These are phyloP conservation scores for Polypterus senegalus DNA, from an alignment of 2,113 vertebrate species.

Conservation along the genomic window DNA sequence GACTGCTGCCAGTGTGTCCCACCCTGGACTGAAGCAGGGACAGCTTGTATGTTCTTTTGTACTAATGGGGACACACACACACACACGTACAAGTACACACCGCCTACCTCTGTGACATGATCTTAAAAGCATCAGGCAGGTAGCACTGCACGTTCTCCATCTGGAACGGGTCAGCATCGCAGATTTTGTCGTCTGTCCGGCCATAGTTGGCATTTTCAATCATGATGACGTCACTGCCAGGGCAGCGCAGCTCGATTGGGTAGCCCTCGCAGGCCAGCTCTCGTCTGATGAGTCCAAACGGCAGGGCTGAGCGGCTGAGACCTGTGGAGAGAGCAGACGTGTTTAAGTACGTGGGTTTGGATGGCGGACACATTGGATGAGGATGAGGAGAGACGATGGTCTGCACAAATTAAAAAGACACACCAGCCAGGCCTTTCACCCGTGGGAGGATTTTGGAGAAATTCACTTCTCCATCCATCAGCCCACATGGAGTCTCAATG, in stretches of 20 bases:
- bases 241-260: slow-evolving; percentile 85
- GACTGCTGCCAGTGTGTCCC: too few relatives aligned
- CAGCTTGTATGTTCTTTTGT: neutral
- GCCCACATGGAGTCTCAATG: too few relatives aligned
- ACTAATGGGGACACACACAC: too few relatives aligned
- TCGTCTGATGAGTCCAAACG: slow-evolving; percentile 77
- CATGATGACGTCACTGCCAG: slow-evolving; percentile 86
- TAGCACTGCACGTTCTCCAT: slow-evolving; percentile 93
- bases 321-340: slow-evolving; percentile 36
- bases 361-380: neutral
- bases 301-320: slow-evolving; percentile 76
- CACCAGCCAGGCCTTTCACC: neutral
- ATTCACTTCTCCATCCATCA: too few relatives aligned
- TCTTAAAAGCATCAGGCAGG: slow-evolving; percentile 79
- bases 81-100: neutral
- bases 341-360: neutral
- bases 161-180: slow-evolving; percentile 83
- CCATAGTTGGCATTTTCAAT: slow-evolving; percentile 88
- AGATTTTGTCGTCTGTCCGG: slow-evolving; percentile 87
- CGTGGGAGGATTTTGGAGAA: too few relatives aligned
- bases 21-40: neutral
- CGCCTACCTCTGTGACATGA: slow-evolving; percentile 81
- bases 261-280: slow-evolving; percentile 87
- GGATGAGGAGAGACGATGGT: neutral
- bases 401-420: neutral